Conservation (phyloP, 53 echinoderm and acorn worm species). For the Zoroaster sp. region DNA sequence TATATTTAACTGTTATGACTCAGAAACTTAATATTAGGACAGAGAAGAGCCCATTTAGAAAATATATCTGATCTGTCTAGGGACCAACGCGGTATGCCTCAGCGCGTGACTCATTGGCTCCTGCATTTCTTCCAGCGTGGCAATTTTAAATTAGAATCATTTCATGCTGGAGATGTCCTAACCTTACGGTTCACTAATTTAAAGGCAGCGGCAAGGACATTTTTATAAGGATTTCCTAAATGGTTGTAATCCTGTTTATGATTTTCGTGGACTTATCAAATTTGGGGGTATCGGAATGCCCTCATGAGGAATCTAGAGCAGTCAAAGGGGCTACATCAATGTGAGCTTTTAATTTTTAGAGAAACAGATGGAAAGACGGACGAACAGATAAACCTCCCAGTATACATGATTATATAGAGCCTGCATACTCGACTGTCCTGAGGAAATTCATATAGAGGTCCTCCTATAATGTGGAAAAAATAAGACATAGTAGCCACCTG, state of each 20-base stretch:
- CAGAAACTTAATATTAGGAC: conserved; percentile 37
- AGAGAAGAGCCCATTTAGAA: background rate
- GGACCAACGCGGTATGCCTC: background rate
- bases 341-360: too few relatives aligned
- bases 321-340: background rate
- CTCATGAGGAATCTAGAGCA: background rate
- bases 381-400: background rate
- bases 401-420: background rate
- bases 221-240: conserved; percentile 17
- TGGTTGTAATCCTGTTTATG: background rate
- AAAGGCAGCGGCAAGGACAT: background rate
- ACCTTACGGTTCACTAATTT: background rate
- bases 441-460: too few relatives aligned
- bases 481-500: too few relatives aligned
- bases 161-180: background rate
- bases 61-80: background rate
- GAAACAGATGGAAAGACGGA: background rate
- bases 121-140: conserved; percentile 29
- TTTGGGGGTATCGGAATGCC: background rate
- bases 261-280: background rate
- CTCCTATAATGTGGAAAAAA: too few relatives aligned
- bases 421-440: too few relatives aligned
- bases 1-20: background rate
- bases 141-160: conserved; percentile 24
- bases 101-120: background rate